Base-by-base conservation (phyloP, 2,888 invertebrate genomes). In the Trachelus troglodyta region DNA sequence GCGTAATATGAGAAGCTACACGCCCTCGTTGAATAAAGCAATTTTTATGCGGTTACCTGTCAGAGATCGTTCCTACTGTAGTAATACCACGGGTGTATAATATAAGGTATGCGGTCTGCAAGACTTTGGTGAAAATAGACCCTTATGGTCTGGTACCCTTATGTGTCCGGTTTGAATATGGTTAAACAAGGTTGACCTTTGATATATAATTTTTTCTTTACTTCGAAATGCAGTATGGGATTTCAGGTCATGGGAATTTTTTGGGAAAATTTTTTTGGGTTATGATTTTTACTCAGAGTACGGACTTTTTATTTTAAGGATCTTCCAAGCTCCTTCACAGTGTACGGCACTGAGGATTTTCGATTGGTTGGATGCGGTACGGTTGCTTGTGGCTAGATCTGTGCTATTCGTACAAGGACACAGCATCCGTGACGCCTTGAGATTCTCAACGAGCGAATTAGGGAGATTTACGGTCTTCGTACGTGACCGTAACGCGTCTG, bases 1-100 rank as follows among this genome's bases (percentile, higher is more conserved):
- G 89, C 87, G 91, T 91, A 90, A 91, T 86, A 89, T 87, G 90
- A 90, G 90, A 90, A 90, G 89, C 89, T 85, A 86, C 87, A 86
- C 86, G 85, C 87, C 88, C 87, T 87, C 87, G 85, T 85, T 83
- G 82, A 85, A 87, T 87, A 83, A 80, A 79, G 78, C 74, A 80
- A 89, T 88, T 88, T 88, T 87, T 86, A 35, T 35, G 71, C 71
- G 71, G 71, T 71, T 71, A 71, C 71, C 71, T 71, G 71, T 71
- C 56, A 56, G 56, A 56, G 56, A 56, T 56, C 56, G 56, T 56
- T 56, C 56, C 56, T 56, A 56, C 56, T 56, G 56, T 56, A 9
- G 56, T 56, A 56, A 56, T 56, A 1, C 23, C 56, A 56, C 2
- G 23, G 56, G 23, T 56, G 23, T 56, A 56, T 9, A 56, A 56